Evolutionary conservation across 92 coral and sea anemone species (phyloP).

Genomic region (Pocillopora grandis): DNA sequence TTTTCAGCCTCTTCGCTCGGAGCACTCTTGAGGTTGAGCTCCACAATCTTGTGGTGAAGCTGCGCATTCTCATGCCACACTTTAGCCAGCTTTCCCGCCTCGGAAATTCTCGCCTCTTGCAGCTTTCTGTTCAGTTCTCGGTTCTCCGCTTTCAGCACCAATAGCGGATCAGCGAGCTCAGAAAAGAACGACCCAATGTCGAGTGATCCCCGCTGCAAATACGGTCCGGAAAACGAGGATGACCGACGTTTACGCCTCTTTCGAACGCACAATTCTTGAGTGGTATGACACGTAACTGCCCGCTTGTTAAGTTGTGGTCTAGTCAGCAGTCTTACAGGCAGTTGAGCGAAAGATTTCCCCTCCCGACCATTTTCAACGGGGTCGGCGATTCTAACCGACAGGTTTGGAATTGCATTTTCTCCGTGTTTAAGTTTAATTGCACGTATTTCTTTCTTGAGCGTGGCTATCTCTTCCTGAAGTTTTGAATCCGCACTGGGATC

Average conservation of each 20-base stretch:
- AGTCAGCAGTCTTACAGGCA: conserved; percentile 11
- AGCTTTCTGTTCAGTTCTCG: conserved; percentile 58
- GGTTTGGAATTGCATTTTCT: conserved; percentile 8
- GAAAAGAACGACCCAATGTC: conserved; percentile 22
- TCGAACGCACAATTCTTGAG: conserved; percentile 38
- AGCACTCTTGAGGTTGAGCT: conserved; percentile 48
- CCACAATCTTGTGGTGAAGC: conserved; percentile 65
- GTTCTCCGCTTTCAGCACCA: conserved; percentile 64
- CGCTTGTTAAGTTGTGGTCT: conserved; percentile 59
- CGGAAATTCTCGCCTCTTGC: conserved; percentile 65
- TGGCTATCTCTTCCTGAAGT: conserved; percentile 52
- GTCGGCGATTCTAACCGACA: conserved; percentile 20
- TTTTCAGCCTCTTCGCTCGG: conserved; percentile 50
- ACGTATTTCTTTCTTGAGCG: conserved; percentile 50
- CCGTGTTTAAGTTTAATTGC: conserved; percentile 38
- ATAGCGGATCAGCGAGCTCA: conserved; percentile 26
- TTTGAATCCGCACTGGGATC: conserved; percentile 44
- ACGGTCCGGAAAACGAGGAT: conserved; percentile 33
- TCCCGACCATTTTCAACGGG: conserved; percentile 8
- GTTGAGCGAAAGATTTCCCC: neutral
- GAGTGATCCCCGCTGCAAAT: conserved; percentile 27
- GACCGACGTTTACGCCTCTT: conserved; percentile 19
- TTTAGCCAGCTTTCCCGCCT: conserved; percentile 81
- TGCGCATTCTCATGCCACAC: conserved; percentile 72
- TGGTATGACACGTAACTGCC: conserved; percentile 53